Conservation (phyloP, 2,888 invertebrate genomes). For the Sceliomorpha sp. region DNA sequence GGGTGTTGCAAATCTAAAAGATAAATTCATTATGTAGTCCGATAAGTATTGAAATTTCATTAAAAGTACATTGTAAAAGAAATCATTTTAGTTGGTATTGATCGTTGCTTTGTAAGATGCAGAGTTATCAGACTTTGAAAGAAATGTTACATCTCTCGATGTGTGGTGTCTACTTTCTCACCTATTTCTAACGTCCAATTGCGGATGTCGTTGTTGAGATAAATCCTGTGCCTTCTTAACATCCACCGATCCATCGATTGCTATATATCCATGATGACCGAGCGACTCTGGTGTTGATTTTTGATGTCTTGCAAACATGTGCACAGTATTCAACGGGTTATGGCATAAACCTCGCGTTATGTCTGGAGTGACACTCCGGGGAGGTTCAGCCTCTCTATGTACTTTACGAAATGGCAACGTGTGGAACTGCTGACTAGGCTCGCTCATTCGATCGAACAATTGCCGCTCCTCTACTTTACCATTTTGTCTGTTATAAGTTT, state of each 20-base stretch:
- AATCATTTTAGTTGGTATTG: too few species aligned
- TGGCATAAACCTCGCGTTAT: constrained; percentile 81
- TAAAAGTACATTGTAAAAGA: too few species aligned
- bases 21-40: too few species aligned
- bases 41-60: constrained; percentile 4
- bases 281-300: constrained; percentile 58
- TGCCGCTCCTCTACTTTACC: constrained; percentile 56
- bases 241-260: constrained; percentile 58
- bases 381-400: constrained; percentile 77
- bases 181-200: constrained; percentile 73
- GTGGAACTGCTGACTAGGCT: constrained; percentile 69
- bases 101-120: too few species aligned
- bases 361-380: constrained; percentile 82
- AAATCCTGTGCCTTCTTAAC: constrained; percentile 60
- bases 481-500: constrained; percentile 32
- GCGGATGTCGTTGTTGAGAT: constrained; percentile 51
- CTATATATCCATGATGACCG: constrained; percentile 50
- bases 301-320: constrained; percentile 72
- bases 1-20: constrained; percentile 71
- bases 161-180: too few species aligned
- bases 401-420: constrained; percentile 81
- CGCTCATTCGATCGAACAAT: constrained; percentile 39
- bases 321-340: constrained; percentile 68
- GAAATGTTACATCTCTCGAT: too few species aligned
- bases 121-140: too few species aligned